Evolutionary conservation across 2,888 invertebrate species (phyloP).

Genomic region (Dicyrtoma fusca): DNA sequence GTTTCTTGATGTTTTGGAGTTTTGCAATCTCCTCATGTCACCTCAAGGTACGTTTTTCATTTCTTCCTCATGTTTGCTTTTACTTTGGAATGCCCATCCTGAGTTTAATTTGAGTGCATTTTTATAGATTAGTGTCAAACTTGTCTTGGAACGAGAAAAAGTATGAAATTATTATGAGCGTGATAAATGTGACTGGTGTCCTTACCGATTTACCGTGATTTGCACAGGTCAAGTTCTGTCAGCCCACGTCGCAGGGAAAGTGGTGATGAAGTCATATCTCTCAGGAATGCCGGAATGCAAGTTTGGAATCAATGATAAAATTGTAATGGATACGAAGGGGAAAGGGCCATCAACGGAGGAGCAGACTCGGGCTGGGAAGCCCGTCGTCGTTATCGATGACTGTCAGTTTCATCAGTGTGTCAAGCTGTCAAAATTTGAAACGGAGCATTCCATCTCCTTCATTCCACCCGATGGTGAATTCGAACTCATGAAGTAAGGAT

Average conservation of each 20-base stretch:
- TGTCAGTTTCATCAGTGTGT: conserved; percentile 99
- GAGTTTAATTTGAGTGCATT: too few species aligned
- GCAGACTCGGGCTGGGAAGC: conserved; percentile 88
- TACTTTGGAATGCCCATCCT: too few species aligned
- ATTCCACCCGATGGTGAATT: conserved; percentile 99
- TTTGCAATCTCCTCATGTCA: conserved; percentile 98
- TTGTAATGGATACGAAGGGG: conserved; percentile 95
- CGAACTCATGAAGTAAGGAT: conserved; percentile 89
- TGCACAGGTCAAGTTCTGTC: conserved; percentile 88
- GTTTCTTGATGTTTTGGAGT: conserved; percentile 97
- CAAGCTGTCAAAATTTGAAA: conserved; percentile 99
- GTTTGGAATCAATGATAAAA: conserved; percentile 94
- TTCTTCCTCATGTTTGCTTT: too few species aligned
- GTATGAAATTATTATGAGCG: too few species aligned
- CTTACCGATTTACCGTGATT: too few species aligned
- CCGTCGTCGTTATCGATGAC: conserved; percentile 99
- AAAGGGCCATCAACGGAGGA: conserved; percentile 73
- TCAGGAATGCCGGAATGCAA: conserved; percentile 99
- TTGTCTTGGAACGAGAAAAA: too few species aligned
- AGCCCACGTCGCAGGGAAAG: conserved; percentile 98
- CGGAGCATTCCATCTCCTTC: conserved; percentile 99
- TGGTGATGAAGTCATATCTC: conserved; percentile 99
- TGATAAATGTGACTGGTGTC: too few species aligned
- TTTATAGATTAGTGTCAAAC: too few species aligned
- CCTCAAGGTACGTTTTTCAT: conserved; percentile 97